Evolutionary conservation across 2,113 vertebrate species (phyloP), one percentile per base, ranked within the genome.

Genomic region (Corydoras sp.): DNA sequence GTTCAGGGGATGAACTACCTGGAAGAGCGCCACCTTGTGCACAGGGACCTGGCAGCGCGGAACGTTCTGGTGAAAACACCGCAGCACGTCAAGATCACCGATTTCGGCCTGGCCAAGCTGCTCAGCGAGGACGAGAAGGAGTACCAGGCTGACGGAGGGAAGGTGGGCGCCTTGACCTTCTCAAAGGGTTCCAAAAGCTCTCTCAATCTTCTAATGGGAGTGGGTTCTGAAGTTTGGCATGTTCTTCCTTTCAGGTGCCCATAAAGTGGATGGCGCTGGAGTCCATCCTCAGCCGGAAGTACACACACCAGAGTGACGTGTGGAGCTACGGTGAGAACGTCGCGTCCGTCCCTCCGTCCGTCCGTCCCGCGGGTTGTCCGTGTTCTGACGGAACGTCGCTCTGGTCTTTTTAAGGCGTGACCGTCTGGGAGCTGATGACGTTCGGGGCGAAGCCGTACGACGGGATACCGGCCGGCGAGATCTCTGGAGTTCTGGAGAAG

Each of bases 191-290:
- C 18, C 18, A 24, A 24, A 24, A 24, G 18, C 18, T 24, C 18
- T 2, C 18, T 24, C 18, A 2, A 24, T 24, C 18, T 24, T 24
- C 18, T 24, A 24, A 24, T 24, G 18, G 18, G 18, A 24, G 18
- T 24, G 18, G 18, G 18, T 24, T 24, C 18, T 24, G 18, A 24
- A 24, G 18, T 24, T 24, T 24, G 18, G 18, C 18, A 24, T 24
- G 18, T 24, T 72, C 30, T 31, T 53, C 29, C 14, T 3, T 61
- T 29, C 81, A 99, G 97, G 96, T 99, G 55, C 97, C 97, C 2
- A 99, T 99, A 78, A 99, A 99, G 82, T 99, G 97, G 97, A 98
- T 99, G 97, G 95, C 96, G 3, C 86, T 99, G 67, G 97, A 99
- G 78, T 99, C 97, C 0, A 99, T 99, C 85, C 87, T 96, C 76